Conservation (phyloP, 2,888 invertebrate genomes). For the Megaustenia siamemsis region DNA sequence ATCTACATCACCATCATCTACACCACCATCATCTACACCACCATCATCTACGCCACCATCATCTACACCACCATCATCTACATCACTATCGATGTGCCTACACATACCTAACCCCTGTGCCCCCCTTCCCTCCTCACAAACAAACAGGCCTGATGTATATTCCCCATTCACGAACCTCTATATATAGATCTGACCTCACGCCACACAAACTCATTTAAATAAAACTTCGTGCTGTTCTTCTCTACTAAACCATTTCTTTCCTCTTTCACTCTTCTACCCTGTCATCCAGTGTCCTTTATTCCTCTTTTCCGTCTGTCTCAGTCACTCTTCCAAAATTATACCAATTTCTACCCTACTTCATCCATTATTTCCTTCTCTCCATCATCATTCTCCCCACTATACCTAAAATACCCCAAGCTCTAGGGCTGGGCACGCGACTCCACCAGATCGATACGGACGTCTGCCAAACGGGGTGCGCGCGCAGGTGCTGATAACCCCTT, state of each 20-base stretch:
- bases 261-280: background rate
- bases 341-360: background rate
- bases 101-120: background rate
- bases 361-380: background rate
- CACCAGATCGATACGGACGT: constrained; percentile 32
- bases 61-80: background rate
- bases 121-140: background rate
- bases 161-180: background rate
- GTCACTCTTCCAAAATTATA: background rate
- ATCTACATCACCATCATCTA: too few species aligned
- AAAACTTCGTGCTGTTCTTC: background rate
- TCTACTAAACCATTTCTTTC: background rate
- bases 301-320: background rate
- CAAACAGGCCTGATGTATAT: background rate
- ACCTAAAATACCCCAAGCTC: background rate
- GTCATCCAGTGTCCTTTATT: background rate
- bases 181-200: constrained; percentile 27
- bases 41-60: background rate
- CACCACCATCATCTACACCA: background rate
- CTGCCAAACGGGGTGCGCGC: constrained; percentile 47
- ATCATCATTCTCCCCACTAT: background rate
- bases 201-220: too few species aligned
- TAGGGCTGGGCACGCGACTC: background rate
- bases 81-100: background rate
- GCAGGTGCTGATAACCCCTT: constrained; percentile 43